phyloP scores from a whole-genome alignment of 30 jellyfish, hydroid and myxozoan species.

The Morbakka virulenta region DNA sequence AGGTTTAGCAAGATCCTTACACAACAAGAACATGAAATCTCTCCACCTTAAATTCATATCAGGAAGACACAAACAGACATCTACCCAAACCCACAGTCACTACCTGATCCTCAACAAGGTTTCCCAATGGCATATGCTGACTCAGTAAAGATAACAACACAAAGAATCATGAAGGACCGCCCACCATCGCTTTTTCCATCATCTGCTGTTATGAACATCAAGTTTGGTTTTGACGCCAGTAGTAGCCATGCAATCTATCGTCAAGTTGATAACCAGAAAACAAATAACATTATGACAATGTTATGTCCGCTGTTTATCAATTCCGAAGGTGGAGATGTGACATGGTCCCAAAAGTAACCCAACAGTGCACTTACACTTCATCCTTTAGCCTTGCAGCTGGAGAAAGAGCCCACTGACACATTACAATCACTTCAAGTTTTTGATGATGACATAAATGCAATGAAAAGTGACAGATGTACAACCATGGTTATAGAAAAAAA shows the following conservation, averaged over 20 bases:
- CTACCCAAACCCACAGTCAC: not conserved
- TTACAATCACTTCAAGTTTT: conserved; percentile 10
- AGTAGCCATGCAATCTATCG: conserved; percentile 26
- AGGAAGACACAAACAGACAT: not conserved
- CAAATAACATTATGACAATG: conserved; percentile 46
- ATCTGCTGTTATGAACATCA: not conserved
- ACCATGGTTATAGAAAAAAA: not conserved
- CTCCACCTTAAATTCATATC: not conserved
- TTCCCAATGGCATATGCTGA: not conserved
- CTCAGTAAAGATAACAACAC: not conserved
- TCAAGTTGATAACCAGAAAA: conserved; percentile 20
- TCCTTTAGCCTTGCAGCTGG: conserved; percentile 36
- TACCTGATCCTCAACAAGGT: not conserved
- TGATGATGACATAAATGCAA: not conserved
- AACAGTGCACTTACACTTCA: conserved; percentile 12
- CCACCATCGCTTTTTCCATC: not conserved
- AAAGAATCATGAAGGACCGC: not conserved
- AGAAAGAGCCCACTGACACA: conserved; percentile 12
- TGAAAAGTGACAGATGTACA: not conserved
- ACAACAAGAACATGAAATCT: not conserved
- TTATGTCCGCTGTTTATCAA: conserved; percentile 27
- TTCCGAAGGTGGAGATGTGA: not conserved
- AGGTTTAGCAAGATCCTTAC: not conserved
- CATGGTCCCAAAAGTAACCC: conserved; percentile 14
- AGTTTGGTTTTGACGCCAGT: conserved; percentile 43